A percentile compares a stretch with the other conserved stretches of the same genome.
Conservation (phyloP, 2,888 invertebrate species). For the Netelia melanura region DNA sequence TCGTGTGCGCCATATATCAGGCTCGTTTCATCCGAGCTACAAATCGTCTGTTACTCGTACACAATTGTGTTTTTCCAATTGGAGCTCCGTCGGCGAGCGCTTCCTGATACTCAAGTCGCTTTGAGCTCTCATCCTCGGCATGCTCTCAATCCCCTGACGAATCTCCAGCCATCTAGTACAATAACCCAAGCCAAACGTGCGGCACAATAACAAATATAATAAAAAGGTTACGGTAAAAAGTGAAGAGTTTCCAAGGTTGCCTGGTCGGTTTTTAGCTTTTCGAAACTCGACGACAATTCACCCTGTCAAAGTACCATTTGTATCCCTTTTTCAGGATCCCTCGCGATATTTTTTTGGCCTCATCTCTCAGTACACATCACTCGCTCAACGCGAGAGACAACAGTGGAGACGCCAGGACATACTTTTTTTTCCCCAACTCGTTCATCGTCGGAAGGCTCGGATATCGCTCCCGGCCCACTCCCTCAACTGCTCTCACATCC, state of each 20-base stretch:
- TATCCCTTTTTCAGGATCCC: constrained; percentile 4
- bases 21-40: constrained; percentile 39
- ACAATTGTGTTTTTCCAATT: constrained; percentile 43
- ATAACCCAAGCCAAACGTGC: constrained; percentile 24
- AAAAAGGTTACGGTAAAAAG: constrained; percentile 29
- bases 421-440: constrained; percentile 22
- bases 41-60: constrained; percentile 61
- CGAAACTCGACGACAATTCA: constrained; percentile 30
- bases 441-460: constrained; percentile 11
- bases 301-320: constrained; percentile 29
- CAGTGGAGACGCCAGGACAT: constrained; percentile 12
- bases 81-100: constrained; percentile 22
- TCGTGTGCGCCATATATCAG: not conserved
- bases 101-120: constrained; percentile 8
- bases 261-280: constrained; percentile 31
- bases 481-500: not conserved
- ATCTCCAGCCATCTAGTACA: constrained; percentile 45
- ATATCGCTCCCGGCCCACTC: constrained; percentile 12
- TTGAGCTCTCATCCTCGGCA: constrained; percentile 9
- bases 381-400: constrained; percentile 17
- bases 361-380: constrained; percentile 4
- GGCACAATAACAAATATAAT: not conserved
- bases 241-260: constrained; percentile 31
- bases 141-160: constrained; percentile 34
- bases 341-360: constrained; percentile 16